Conservation (phyloP, 2,888 invertebrate species). For the Tuberolachnus salignus region DNA sequence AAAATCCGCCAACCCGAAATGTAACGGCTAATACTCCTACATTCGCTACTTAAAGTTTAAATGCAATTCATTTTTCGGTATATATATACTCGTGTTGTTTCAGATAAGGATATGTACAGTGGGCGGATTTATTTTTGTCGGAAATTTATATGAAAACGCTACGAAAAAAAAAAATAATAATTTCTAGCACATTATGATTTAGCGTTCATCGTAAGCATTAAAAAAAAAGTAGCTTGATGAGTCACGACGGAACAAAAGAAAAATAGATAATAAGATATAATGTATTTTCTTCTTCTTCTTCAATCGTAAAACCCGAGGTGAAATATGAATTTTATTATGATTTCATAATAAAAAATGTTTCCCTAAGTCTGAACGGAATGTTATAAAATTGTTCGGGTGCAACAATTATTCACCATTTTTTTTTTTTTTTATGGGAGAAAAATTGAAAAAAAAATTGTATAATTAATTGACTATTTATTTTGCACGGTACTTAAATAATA, state of each 20-base stretch:
- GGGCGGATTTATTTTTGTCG: constrained; percentile 35
- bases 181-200: constrained; percentile 32
- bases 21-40: constrained; percentile 39
- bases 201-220: constrained; percentile 15
- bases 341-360: background rate
- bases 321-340: too few species aligned
- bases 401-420: too few species aligned
- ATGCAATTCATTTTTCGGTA: constrained; percentile 21
- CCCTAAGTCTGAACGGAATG: background rate
- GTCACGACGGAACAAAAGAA: constrained; percentile 44
- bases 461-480: too few species aligned
- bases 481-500: too few species aligned
- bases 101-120: constrained; percentile 31
- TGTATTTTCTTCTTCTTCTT: background rate
- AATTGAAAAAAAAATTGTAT: too few species aligned
- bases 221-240: constrained; percentile 36
- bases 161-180: constrained; percentile 45
- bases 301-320: background rate
- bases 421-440: too few species aligned
- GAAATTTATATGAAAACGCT: constrained; percentile 45
- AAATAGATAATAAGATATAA: constrained; percentile 19
- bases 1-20: constrained; percentile 40
- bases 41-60: constrained; percentile 7
- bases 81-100: constrained; percentile 23
- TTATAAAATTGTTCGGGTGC: too few species aligned